Evolutionary conservation across 2,797 vertebrate genomes (phyloP).

Genomic region (Lophotriccus pileatus): DNA sequence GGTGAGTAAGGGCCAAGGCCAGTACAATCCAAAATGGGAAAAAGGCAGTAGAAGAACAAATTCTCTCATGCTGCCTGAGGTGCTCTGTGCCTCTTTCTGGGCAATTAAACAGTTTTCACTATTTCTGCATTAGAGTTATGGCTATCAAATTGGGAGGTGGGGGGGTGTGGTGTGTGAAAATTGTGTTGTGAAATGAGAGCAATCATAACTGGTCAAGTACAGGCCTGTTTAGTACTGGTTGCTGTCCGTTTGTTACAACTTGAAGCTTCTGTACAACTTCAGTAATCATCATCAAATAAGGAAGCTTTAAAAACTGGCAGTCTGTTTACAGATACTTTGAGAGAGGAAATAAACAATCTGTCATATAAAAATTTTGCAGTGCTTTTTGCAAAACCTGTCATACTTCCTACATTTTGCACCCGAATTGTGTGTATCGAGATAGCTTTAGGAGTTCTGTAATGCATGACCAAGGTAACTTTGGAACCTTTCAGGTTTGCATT

Average conservation of each 20-base stretch:
- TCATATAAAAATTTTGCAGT: not conserved
- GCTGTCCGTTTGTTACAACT: not conserved
- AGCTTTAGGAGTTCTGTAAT: not conserved
- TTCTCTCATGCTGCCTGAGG: not conserved
- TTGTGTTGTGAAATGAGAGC: not conserved
- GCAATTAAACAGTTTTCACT: not conserved
- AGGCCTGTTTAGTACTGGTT: not conserved
- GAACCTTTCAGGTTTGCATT: not conserved
- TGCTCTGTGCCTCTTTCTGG: not conserved
- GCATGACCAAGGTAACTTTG: not conserved
- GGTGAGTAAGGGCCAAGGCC: not conserved
- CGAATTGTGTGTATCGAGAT: not conserved
- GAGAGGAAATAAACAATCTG: not conserved
- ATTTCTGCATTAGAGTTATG: not conserved
- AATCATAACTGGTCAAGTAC: not conserved
- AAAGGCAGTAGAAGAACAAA: not conserved
- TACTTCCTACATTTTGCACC: not conserved
- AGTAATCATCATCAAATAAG: not conserved
- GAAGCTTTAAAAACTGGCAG: not conserved
- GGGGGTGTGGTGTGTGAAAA: not conserved
- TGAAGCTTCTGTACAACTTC: not conserved
- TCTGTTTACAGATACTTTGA: not conserved
- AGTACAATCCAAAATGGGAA: not conserved
- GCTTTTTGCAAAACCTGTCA: not conserved
- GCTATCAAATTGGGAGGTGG: rapidly evolving